Conservation (phyloP, 2,888 invertebrate genomes). For the Nephrotoma guestfalica region DNA sequence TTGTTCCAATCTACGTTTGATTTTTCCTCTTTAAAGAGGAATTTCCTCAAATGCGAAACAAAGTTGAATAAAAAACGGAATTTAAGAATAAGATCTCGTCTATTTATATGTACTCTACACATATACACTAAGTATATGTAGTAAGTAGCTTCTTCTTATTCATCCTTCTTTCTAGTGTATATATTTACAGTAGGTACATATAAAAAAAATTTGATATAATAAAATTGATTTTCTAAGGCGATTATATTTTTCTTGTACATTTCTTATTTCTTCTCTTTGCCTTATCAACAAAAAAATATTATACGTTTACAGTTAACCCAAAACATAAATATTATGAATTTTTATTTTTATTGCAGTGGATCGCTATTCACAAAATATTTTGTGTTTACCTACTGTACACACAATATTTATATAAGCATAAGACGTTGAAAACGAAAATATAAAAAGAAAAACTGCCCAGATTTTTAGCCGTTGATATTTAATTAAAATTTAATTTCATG, state of each 20-base stretch:
- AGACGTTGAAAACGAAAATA: not conserved
- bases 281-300: not conserved
- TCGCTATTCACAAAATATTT: not conserved
- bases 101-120: not conserved
- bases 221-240: conserved; percentile 6
- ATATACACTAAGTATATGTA: not conserved
- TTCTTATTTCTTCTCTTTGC: not conserved
- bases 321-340: not conserved
- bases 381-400: not conserved
- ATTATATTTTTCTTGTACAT: conserved; percentile 1
- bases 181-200: conserved; percentile 14
- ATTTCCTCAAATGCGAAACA: not conserved
- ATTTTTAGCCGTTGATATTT: conserved; percentile 4
- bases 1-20: not conserved
- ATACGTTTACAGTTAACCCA: not conserved
- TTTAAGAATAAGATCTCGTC: not conserved
- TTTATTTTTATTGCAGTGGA: not conserved
- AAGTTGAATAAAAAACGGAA: not conserved
- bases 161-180: conserved; percentile 10
- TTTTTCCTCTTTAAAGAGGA: not conserved
- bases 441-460: not conserved
- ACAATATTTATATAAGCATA: not conserved
- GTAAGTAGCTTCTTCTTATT: not conserved
- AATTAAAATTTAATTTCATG: conserved; percentile 3
- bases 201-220: not conserved